These are phyloP conservation scores for Seira ritae DNA, from an alignment of 2,888 invertebrate genomes.

Conservation along the genomic window DNA sequence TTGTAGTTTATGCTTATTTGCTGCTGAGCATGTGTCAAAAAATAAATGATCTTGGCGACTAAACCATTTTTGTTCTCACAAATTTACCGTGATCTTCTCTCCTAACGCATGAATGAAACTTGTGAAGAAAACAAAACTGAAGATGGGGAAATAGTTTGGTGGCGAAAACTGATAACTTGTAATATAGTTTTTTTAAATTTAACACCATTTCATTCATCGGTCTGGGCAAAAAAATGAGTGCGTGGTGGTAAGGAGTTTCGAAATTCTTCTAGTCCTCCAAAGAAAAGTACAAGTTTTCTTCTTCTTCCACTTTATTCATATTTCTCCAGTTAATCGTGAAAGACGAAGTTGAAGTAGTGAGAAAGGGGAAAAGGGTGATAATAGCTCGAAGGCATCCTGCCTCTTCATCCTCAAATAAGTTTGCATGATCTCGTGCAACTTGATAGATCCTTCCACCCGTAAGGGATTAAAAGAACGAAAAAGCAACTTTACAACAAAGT, in stretches of 20 bases:
- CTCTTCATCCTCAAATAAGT: background rate
- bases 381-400: background rate
- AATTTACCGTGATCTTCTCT: background rate
- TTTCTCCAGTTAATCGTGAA: background rate
- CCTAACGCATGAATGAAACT: slow-evolving; percentile 1
- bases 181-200: background rate
- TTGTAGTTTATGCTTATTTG: background rate
- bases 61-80: background rate
- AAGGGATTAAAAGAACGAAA: slow-evolving; percentile 34
- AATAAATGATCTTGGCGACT: background rate
- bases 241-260: background rate
- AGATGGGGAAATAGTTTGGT: background rate
- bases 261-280: background rate
- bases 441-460: slow-evolving; percentile 9
- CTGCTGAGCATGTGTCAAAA: background rate
- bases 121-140: background rate
- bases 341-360: background rate
- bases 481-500: slow-evolving; percentile 34
- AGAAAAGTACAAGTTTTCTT: too few species aligned
- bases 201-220: background rate
- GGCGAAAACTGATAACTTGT: background rate
- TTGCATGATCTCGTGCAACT: background rate
- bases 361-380: background rate
- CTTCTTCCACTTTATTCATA: too few species aligned
- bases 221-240: background rate